A percentile compares a stretch with the other conserved stretches of the same genome.
phyloP scores from a whole-genome alignment of 2,113 vertebrate genomes.

The Etheostoma spectabile region DNA sequence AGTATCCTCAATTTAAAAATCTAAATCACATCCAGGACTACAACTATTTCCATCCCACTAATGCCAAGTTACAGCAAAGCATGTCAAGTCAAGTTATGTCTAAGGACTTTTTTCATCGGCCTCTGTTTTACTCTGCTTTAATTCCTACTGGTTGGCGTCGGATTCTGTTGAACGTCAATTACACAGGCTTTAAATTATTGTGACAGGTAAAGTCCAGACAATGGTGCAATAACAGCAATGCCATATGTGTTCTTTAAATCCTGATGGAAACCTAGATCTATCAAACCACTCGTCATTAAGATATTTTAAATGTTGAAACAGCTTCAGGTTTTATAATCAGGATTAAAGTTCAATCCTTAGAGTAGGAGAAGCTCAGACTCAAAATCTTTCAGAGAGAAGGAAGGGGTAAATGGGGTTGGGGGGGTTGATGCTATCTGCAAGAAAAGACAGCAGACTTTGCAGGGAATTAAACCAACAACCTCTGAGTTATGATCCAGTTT shows the following conservation, averaged over 20 bases:
- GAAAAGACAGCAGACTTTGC: not conserved
- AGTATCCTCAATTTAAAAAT: not conserved
- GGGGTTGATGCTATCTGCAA: not conserved
- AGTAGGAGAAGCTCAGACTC: not conserved
- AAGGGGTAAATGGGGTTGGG: not conserved
- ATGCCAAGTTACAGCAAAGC: not conserved
- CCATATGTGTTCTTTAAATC: slow-evolving; percentile 5
- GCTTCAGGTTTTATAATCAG: slow-evolving; percentile 17
- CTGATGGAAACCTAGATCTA: not conserved
- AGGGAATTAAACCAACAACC: slow-evolving; percentile 1
- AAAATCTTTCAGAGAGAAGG: not conserved
- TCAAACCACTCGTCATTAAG: not conserved
- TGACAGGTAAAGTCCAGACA: not conserved
- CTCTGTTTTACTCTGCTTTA: not conserved
- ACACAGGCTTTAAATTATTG: not conserved
- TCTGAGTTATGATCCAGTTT: not conserved
- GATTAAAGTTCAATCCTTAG: not conserved
- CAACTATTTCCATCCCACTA: not conserved
- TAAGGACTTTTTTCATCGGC: not conserved
- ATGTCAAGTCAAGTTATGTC: not conserved
- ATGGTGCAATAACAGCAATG: not conserved
- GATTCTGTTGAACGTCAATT: slow-evolving; percentile 1
- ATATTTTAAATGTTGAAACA: not conserved
- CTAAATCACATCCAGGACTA: not conserved
- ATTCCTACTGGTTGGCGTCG: not conserved